A percentile compares a stretch with the other conserved stretches of the same genome.
These are phyloP conservation scores for Neoniphon sammara DNA, from an alignment of 2,797 vertebrate genomes.

Conservation along the genomic window DNA sequence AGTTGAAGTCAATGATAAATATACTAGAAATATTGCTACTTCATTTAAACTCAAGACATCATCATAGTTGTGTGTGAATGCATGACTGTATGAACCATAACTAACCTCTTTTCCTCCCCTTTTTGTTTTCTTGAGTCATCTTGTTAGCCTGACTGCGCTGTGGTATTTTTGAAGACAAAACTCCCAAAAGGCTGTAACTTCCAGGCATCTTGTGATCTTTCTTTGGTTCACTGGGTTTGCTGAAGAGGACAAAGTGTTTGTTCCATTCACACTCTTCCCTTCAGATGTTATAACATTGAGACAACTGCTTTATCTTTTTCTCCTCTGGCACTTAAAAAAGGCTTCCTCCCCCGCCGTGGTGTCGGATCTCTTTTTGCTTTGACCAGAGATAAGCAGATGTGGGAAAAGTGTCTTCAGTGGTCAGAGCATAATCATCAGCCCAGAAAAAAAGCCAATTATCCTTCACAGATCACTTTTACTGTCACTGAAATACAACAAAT, in stretches of 20 bases:
- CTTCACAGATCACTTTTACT: not conserved
- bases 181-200: slow-evolving; percentile 24
- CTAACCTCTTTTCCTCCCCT: slow-evolving; percentile 1
- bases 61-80: not conserved
- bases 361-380: slow-evolving; percentile 29
- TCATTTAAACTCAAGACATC: not conserved
- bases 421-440: slow-evolving; percentile 3
- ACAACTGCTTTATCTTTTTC: not conserved
- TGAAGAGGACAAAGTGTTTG: slow-evolving; percentile 63
- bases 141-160: slow-evolving; percentile 8
- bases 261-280: slow-evolving; percentile 45
- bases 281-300: slow-evolving; percentile 24
- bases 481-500: not conserved
- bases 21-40: not conserved
- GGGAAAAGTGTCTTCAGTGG: slow-evolving; percentile 11
- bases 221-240: slow-evolving; percentile 41
- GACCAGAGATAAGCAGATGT: slow-evolving; percentile 18
- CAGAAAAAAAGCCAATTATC: not conserved
- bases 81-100: not conserved
- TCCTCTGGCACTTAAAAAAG: not conserved
- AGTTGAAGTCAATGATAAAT: not conserved
- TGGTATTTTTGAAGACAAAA: slow-evolving; percentile 21
- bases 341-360: slow-evolving; percentile 12
- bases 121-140: not conserved
- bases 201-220: slow-evolving; percentile 70